Conservation (phyloP, 2,113 vertebrate species). For the Glareola pratincola region DNA sequence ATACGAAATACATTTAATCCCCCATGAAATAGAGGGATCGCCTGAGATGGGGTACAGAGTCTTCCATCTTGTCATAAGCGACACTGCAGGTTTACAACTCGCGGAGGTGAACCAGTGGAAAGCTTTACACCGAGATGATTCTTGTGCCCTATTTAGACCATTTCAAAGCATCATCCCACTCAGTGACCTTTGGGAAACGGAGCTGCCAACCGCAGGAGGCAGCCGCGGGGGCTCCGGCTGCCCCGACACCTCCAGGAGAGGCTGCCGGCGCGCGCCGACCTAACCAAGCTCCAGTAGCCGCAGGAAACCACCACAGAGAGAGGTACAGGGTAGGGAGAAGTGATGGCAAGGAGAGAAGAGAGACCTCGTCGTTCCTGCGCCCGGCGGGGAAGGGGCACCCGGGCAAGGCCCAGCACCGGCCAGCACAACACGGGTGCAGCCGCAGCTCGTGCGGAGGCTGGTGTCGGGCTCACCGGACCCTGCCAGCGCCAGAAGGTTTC, state of each 20-base stretch:
- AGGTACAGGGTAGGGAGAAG: not conserved
- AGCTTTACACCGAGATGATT: not conserved
- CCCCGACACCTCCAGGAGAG: not conserved
- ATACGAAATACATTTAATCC: not conserved
- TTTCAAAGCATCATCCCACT: not conserved
- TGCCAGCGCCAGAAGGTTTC: not conserved
- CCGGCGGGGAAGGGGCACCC: accelerated
- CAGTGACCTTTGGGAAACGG: not conserved
- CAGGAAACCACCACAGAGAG: not conserved
- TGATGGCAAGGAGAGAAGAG: not conserved
- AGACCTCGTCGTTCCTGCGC: not conserved
- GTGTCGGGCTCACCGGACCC: accelerated
- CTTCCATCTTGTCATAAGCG: not conserved
- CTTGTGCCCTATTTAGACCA: accelerated
- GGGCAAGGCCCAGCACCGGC: too few relatives aligned
- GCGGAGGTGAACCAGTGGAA: not conserved
- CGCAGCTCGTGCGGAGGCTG: not conserved
- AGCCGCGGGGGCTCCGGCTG: not conserved
- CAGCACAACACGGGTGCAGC: accelerated
- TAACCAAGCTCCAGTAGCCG: accelerated
- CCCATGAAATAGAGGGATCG: not conserved
- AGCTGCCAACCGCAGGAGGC: not conserved
- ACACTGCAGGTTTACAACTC: accelerated
- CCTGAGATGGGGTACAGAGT: too few relatives aligned
- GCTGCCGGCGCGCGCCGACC: accelerated